Base-by-base conservation (phyloP, 1,140 invertebrate species). In the Drosophila repletoides region DNA sequence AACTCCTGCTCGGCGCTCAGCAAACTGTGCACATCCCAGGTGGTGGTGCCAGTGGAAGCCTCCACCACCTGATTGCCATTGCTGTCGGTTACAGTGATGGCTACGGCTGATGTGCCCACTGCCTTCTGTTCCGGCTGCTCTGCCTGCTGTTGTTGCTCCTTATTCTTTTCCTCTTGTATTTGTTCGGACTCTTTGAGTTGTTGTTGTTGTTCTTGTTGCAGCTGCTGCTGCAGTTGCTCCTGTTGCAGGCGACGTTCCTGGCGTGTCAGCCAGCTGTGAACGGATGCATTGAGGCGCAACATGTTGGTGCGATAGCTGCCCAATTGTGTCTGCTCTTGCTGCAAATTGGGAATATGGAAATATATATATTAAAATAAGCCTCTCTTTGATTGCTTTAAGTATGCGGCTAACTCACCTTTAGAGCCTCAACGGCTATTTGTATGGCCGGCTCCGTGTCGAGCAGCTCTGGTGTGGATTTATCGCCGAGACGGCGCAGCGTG, bases 261-360 rank as follows among this genome's bases (percentile, higher is more conserved):
- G 88, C 89, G 93, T 91, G 64, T 93, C 91, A 95, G 92, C 79
- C 95, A 93, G 26, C 94, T 93, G 76, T 95, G 94, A 24, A 95
- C 94, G 7, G 94, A 94, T 53, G 95, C 93, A 68, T 95, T 96
- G 67, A 96, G 88, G 55, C 94, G 93, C 53, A 95, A 86, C 92
- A 96, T 93, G 28, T 92, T 92, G 19, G 92, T 91, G 88, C 95
- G 95, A 77, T 94, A 93, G 86, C 95, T 94, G 81, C 93, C 92
- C 56, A 97, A 91, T 65, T 93, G 93, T 28, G 92, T 91, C 74
- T 95, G 90, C 70, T 93, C 92, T 71, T 91, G 91, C 93, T 95
- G 91, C 68, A 92, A 90, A 60, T 80, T 71, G 12, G 1, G 5
- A 3, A n/a, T n/a, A 36, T 31, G 6, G 19, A 22, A 33, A 12